These are phyloP conservation scores for Enteromius paludinosus DNA, from an alignment of 2,797 vertebrate genomes.

Conservation along the genomic window DNA sequence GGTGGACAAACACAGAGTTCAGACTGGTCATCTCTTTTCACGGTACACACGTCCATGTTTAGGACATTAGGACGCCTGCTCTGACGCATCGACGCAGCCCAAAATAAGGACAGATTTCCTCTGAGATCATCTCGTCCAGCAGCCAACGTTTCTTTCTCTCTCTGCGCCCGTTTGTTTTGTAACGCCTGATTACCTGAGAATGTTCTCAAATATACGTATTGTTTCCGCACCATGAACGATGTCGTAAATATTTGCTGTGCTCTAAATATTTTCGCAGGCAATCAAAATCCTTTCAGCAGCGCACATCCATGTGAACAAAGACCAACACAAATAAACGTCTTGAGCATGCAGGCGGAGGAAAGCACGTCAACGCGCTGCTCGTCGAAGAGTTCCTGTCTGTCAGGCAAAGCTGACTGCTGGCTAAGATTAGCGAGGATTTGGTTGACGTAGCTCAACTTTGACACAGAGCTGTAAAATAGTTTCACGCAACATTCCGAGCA, in stretches of 20 bases:
- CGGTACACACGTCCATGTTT: constrained; percentile 62
- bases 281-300: constrained; percentile 80
- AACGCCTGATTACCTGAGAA: constrained; percentile 79
- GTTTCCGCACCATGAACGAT: constrained; percentile 77
- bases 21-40: constrained; percentile 70
- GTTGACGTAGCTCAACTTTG: constrained; percentile 78
- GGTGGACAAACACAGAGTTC: constrained; percentile 74
- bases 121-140: constrained; percentile 63
- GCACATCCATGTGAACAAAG: constrained; percentile 72
- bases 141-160: constrained; percentile 51
- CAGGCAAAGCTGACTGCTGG: constrained; percentile 78
- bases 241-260: constrained; percentile 81
- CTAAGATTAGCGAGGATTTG: constrained; percentile 79
- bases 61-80: constrained; percentile 48
- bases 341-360: constrained; percentile 71
- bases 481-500: constrained; percentile 77
- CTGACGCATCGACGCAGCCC: constrained; percentile 45
- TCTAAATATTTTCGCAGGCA: constrained; percentile 80
- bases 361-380: constrained; percentile 77
- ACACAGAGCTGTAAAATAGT: constrained; percentile 77
- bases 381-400: constrained; percentile 71
- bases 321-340: constrained; percentile 74
- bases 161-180: constrained; percentile 72
- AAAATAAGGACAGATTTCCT: constrained; percentile 61
- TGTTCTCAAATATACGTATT: constrained; percentile 75